Evolutionary conservation across 2,888 invertebrate genomes (phyloP).

Genomic region (Leptura quadrifasciata): DNA sequence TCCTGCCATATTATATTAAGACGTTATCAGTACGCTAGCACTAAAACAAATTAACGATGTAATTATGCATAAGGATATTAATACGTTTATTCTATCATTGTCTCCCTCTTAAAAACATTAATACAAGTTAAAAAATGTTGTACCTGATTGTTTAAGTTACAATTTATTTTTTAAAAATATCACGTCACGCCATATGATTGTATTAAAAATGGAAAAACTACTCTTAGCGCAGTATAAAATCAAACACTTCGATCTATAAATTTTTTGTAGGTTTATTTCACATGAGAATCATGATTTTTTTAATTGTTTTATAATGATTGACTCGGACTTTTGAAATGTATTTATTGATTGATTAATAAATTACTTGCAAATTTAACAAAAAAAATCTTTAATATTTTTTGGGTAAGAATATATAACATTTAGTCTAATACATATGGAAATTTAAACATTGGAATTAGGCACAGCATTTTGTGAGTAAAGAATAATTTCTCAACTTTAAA

Average conservation of each 20-base stretch:
- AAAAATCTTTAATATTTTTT: too few species aligned
- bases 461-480: too few species aligned
- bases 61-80: slow-evolving; percentile 21
- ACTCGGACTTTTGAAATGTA: neutral
- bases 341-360: slow-evolving; percentile 4
- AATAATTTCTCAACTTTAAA: too few species aligned
- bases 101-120: slow-evolving; percentile 30
- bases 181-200: slow-evolving; percentile 24
- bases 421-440: too few species aligned
- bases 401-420: too few species aligned
- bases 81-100: slow-evolving; percentile 5
- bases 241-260: neutral
- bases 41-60: neutral
- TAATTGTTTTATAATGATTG: neutral
- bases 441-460: too few species aligned
- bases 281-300: neutral
- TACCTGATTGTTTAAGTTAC: slow-evolving; percentile 38
- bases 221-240: neutral
- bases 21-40: neutral
- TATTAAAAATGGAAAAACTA: neutral
- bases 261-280: neutral
- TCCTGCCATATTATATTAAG: slow-evolving; percentile 4
- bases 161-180: slow-evolving; percentile 32
- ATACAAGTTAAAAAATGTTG: slow-evolving; percentile 25
- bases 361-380: neutral